Evolutionary conservation across 2,113 vertebrate species (phyloP), one percentile per base, ranked within the genome.

Genomic region (Elachura formosa): DNA sequence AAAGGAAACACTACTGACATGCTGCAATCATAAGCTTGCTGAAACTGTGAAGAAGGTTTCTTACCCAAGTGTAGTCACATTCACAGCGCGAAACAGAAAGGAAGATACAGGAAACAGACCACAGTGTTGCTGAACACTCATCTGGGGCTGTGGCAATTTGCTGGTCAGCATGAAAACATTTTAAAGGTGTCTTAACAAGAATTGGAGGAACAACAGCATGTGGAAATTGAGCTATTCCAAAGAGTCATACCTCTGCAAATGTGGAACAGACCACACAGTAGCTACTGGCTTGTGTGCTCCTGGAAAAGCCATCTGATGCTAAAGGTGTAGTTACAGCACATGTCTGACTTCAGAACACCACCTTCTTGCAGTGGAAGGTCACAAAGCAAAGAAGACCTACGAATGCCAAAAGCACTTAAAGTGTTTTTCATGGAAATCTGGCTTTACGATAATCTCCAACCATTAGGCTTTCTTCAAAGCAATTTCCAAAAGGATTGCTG

Each of bases 401-500:
- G 40, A 93, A 93, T 56, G 68, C 73, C 86, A 84, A 74, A 89
- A 81, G 6, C 25, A 84, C 56, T 68, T 77, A 9, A 72, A 85
- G 49, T 48, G 36, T 20, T 78, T 81, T 84, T 92, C 58, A 89
- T 73, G 58, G 58, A 91, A 94, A 84, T 80, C 49, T 68, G 62
- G 64, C 61, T 92, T 94, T 94, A 84, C 0, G 0, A 75, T 89
- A 91, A 96, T 78, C 66, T 92, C 74, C 38, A 58, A 41, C 84
- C 52, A 82, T 76, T 89, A 89, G 92, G 22, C 58, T 75, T 91
- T 64, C 80, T 92, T 95, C 13, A 10, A 87, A 92, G 62, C 71
- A 84, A 89, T 84, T 93, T 95, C 80, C 62, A 79, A 64, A 96
- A 91, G 74, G 87, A 92, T 61, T 89, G 33, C 25, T 82, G 26